Base-by-base conservation (phyloP, 1,140 invertebrate species). In the Triops cancriformis region DNA sequence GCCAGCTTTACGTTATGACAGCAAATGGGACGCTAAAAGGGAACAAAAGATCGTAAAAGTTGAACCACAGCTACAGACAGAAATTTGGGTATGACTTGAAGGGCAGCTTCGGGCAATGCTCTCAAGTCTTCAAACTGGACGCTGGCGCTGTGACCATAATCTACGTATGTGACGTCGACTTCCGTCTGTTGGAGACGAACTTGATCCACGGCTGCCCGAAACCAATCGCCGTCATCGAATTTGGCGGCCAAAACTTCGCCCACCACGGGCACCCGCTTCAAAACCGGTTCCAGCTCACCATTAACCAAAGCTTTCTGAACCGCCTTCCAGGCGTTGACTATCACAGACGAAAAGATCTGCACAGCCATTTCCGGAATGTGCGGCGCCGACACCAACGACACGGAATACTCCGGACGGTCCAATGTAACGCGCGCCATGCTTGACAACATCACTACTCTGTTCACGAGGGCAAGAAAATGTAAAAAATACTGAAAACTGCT, bases 21-120 rank as follows among this genome's bases (percentile, higher is more conserved):
- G 51, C 51, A 64, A 64, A 64, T 64, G 5, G 51, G 51, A 23
- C 51, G 51, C 51, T 64, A 64, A 64, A 64, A 64, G n/a, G n/a
- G n/a, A n/a, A 64, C 1, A 23, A 64, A 64, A n/a, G 10, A 0
- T 12, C 6, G 10, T 23, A 64, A 64, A n/a, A 64, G n/a, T n/a
- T n/a, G 6, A 23, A 23, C n/a, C n/a, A n/a, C n/a, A n/a, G 18
- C 9, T 64, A 64, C 14, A 64, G 0, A 64, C 3, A 5, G 6
- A 64, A 64, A 64, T n/a, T 64, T 64, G 10, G n/a, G 6, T n/a
- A n/a, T 18, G 10, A 64, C 51, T 5, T 23, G n/a, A 64, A 64
- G 10, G 18, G 51, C 51, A 23, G 5, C 23, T 64, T 64, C 51
- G 14, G 51, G 51, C 51, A 64, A 64, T 3, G 10, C 51, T 23